These are phyloP conservation scores for Lucifuga dentata DNA, from an alignment of 2,113 vertebrate species.

Conservation along the genomic window DNA sequence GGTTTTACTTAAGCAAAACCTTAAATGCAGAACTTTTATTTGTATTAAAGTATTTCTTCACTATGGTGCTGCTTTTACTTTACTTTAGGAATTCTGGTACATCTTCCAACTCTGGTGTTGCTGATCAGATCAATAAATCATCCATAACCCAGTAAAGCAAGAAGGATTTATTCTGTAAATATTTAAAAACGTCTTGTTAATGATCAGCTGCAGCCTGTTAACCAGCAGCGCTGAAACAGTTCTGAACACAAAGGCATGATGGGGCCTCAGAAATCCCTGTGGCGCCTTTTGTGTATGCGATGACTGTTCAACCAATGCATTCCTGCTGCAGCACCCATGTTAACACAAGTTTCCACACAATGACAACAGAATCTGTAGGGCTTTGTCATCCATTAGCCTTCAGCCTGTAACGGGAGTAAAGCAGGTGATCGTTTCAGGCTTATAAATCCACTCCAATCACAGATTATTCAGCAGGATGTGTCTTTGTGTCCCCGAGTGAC, in stretches of 20 bases:
- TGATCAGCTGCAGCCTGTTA: slow-evolving; percentile 19
- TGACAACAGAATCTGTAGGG: slow-evolving; percentile 24
- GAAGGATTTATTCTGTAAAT: neutral
- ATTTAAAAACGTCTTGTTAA: slow-evolving; percentile 14
- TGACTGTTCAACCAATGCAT: slow-evolving; percentile 51
- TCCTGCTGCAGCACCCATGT: slow-evolving; percentile 46
- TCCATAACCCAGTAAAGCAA: slow-evolving; percentile 12
- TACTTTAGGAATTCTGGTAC: no score
- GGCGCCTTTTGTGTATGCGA: slow-evolving; percentile 35
- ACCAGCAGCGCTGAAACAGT: slow-evolving; percentile 19
- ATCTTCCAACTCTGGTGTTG: no score
- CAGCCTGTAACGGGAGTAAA: slow-evolving; percentile 1
- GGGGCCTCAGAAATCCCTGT: slow-evolving; percentile 48
- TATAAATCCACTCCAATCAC: slow-evolving; percentile 3
- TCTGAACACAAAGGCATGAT: neutral
- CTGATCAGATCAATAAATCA: slow-evolving; percentile 44
- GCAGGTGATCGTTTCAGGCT: neutral
- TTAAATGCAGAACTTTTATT: no score
- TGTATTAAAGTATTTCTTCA: no score
- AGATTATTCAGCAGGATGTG: slow-evolving; percentile 20
- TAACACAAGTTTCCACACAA: slow-evolving; percentile 35
- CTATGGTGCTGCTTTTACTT: no score
- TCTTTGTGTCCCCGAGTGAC: slow-evolving; percentile 54
- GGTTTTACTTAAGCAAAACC: no score
- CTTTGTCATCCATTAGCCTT: slow-evolving; percentile 15